A percentile compares a stretch with the other conserved stretches of the same genome.
Evolutionary conservation across 2,888 invertebrate species (phyloP).

Genomic region (Drosophila lacicola): DNA sequence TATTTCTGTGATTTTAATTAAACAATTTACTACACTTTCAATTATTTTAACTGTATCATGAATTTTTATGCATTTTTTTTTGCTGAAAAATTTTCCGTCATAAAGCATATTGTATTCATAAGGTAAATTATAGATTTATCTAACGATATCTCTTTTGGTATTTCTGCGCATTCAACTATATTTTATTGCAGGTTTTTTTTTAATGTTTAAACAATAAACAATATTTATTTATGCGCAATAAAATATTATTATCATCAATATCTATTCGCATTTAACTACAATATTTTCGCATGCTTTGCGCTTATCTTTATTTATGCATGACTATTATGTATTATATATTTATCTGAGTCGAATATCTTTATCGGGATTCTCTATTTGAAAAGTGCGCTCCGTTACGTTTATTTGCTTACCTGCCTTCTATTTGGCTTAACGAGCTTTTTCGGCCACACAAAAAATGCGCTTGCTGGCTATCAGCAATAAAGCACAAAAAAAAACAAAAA

Average conservation of each 20-base stretch:
- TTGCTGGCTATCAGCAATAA: slow-evolving; percentile 30
- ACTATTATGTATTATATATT: slow-evolving; percentile 5
- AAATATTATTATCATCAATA: slow-evolving; percentile 32
- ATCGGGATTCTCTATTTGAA: slow-evolving; percentile 21
- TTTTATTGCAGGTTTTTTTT: background rate
- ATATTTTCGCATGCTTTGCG: background rate
- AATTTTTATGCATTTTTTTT: no score
- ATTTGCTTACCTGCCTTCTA: slow-evolving; percentile 62
- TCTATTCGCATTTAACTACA: slow-evolving; percentile 22
- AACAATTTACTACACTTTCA: no score
- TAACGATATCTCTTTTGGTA: background rate
- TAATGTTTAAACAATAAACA: slow-evolving; percentile 15
- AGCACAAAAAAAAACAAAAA: slow-evolving; percentile 20
- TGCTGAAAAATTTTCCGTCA: background rate
- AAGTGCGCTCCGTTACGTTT: slow-evolving; percentile 54
- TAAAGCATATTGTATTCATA: background rate
- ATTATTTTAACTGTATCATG: no score
- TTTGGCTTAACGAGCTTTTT: slow-evolving; percentile 66
- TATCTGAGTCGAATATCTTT: slow-evolving; percentile 11
- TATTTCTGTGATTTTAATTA: no score
- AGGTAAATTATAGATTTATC: background rate
- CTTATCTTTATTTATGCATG: slow-evolving; percentile 24
- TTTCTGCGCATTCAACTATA: slow-evolving; percentile 6
- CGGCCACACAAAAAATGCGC: slow-evolving; percentile 11
- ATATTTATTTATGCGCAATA: slow-evolving; percentile 18